phyloP scores from a whole-genome alignment of 2,888 invertebrate species.

The Drosophila buzzatii region DNA sequence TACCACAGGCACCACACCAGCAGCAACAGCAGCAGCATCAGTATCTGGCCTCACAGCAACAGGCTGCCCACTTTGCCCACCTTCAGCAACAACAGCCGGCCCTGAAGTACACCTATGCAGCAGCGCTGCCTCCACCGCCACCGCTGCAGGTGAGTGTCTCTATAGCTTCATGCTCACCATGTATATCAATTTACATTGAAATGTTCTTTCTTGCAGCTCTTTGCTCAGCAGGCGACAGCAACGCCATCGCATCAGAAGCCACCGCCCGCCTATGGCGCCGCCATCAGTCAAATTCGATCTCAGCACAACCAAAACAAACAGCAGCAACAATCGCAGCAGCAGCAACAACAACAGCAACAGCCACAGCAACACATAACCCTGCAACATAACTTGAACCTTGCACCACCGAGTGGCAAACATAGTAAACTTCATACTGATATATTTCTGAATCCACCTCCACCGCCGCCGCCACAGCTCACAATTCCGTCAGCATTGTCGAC shows the following conservation, averaged over 20 bases:
- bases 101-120: constrained; percentile 77
- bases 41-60: constrained; percentile 56
- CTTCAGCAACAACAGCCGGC: constrained; percentile 59
- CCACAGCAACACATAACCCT: constrained; percentile 51
- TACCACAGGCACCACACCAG: constrained; percentile 67
- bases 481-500: constrained; percentile 29
- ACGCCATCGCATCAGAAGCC: constrained; percentile 83
- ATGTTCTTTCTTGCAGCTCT: constrained; percentile 67
- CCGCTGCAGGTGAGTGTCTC: constrained; percentile 79
- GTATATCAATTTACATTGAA: neutral
- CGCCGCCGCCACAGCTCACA: constrained; percentile 52
- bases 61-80: constrained; percentile 49
- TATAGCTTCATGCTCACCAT: too few relatives aligned
- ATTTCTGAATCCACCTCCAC: constrained; percentile 74
- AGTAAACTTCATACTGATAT: constrained; percentile 62
- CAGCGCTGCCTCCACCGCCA: constrained; percentile 78
- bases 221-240: constrained; percentile 75
- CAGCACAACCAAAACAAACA: constrained; percentile 84
- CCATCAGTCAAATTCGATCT: constrained; percentile 85
- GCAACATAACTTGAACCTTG: constrained; percentile 58
- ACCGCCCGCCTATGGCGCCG: constrained; percentile 85
- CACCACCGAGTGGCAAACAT: constrained; percentile 69
- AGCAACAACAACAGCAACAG: constrained; percentile 44
- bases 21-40: constrained; percentile 48
- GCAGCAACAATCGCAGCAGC: constrained; percentile 44